These are phyloP conservation scores for Poeciliopsis gracilis DNA, from an alignment of 2,797 vertebrate genomes.

Conservation along the genomic window DNA sequence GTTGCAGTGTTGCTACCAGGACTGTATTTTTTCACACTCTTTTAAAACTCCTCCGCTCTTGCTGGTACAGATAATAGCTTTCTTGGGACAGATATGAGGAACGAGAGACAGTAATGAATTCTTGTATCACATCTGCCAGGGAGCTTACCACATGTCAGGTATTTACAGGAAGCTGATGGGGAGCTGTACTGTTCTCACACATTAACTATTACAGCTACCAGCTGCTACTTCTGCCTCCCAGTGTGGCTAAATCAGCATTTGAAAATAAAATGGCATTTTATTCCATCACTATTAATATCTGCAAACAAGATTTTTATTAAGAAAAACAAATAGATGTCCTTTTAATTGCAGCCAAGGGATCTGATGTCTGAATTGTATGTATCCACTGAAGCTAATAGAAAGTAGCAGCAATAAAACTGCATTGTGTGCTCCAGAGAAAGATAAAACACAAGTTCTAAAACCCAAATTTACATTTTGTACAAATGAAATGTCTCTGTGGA, in stretches of 20 bases:
- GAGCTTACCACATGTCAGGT: conserved; percentile 70
- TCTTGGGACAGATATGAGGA: conserved; percentile 69
- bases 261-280: background rate
- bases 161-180: conserved; percentile 76
- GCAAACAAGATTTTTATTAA: background rate
- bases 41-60: conserved; percentile 34
- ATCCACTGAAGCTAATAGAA: background rate
- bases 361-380: background rate
- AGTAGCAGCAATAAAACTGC: background rate
- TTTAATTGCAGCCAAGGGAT: background rate
- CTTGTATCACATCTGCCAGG: conserved; percentile 76
- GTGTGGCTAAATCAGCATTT: conserved; percentile 19
- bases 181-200: conserved; percentile 61
- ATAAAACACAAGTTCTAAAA: background rate
- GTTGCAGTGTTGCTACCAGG: background rate
- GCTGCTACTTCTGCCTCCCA: conserved; percentile 66
- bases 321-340: background rate
- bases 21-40: background rate
- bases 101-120: conserved; percentile 73
- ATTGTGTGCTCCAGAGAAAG: conserved; percentile 15
- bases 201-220: conserved; percentile 75
- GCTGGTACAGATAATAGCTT: conserved; percentile 60
- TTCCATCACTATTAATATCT: background rate
- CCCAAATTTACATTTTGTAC: conserved; percentile 7
- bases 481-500: conserved; percentile 20